A percentile compares a stretch with the other conserved stretches of the same genome.
phyloP scores from a whole-genome alignment of 2,888 invertebrate species.

The Drosophila peninsularis region DNA sequence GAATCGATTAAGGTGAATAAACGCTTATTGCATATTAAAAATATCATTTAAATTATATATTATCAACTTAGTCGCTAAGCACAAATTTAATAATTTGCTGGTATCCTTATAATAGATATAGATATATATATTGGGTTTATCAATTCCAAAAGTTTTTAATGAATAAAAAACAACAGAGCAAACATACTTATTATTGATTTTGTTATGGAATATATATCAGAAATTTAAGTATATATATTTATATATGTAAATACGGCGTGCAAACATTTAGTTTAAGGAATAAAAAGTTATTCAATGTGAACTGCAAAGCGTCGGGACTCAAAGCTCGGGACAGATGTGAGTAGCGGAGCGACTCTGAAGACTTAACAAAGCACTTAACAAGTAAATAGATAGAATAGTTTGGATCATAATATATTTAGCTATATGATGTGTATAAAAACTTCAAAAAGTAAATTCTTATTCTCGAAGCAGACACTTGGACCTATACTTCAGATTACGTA shows the following conservation, averaged over 20 bases:
- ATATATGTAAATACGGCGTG: constrained; percentile 33
- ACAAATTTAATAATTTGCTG: constrained; percentile 16
- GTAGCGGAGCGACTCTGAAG: constrained; percentile 25
- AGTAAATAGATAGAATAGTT: not conserved
- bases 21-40: constrained; percentile 30
- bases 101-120: constrained; percentile 15
- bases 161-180: constrained; percentile 53
- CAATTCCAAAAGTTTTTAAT: constrained; percentile 44
- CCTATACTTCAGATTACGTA: not conserved
- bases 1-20: constrained; percentile 39
- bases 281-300: constrained; percentile 25
- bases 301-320: constrained; percentile 26
- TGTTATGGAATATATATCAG: constrained; percentile 14
- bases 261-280: constrained; percentile 33
- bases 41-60: constrained; percentile 24
- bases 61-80: constrained; percentile 41
- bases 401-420: not conserved
- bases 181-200: constrained; percentile 19
- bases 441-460: not conserved
- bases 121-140: constrained; percentile 7
- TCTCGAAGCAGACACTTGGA: constrained; percentile 16
- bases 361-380: not conserved
- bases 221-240: constrained; percentile 6
- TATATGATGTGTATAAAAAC: constrained; percentile 1
- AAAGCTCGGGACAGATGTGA: not conserved